Evolutionary conservation across 2,113 vertebrate species (phyloP), one percentile per base, ranked within the genome.

Genomic region (Junco hyemalis): DNA sequence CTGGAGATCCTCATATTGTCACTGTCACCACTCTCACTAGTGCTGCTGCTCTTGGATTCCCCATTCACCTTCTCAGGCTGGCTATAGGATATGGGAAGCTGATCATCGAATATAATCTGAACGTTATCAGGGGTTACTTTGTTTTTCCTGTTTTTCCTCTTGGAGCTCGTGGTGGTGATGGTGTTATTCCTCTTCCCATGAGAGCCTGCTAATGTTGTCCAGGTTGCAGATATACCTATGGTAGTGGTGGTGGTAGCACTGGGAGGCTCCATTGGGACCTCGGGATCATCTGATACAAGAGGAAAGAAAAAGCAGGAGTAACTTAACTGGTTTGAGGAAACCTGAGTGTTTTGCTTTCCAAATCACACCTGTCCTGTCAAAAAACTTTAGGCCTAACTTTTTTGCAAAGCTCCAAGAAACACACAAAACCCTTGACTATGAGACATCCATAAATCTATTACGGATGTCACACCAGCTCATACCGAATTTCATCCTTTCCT

Each of bases 241-340:
- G 99, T 99, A 93, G 99, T 99, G 73, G 99, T 99, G 95, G 99
- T 99, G 80, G 99, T 99, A 95, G 99, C 99, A 97, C 99, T 99
- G 26, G 99, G 99, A 94, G 99, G 99, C 95, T 99, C 99, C 79
- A 98, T 99, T 6, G 99, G 99, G 91, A 99, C 99, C 82, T 99
- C 99, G 1, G 98, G 96, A 95, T 99, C 99, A 98, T 98, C 96
- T 96, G 78, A 78, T 3, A 6, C 33, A 88, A 90, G 63, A 96
- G 45, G 1, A 6, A 61, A 77, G 51, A 68, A 59, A 40, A 19
- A 48, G 12, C 2, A 66, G 48, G 15, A 77, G 6, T 26, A 3
- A 45, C 20, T 81, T 14, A 81, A 45, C 18, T 60, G 53, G 17
- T 48, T 53, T n/a, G 21, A 51, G 4, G 11, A 73, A 48, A 38